These are phyloP conservation scores for Lobophora halterata DNA, from an alignment of 2,888 invertebrate species.

Conservation along the genomic window DNA sequence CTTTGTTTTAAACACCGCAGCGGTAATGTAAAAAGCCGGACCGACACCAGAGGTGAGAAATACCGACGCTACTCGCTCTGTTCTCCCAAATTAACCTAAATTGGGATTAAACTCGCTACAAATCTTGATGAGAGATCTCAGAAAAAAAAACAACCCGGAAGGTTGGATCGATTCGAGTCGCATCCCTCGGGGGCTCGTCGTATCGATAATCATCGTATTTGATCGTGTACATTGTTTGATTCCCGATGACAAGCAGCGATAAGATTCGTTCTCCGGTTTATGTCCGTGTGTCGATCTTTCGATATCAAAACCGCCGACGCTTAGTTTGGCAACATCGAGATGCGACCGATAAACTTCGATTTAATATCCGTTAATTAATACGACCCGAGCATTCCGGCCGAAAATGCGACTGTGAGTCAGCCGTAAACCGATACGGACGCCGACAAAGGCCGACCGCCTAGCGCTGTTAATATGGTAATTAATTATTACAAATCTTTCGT, in stretches of 20 bases:
- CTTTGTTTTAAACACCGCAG: constrained; percentile 74
- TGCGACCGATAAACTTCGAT: constrained; percentile 76
- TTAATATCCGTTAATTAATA: constrained; percentile 80
- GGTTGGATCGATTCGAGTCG: constrained; percentile 35
- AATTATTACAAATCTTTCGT: constrained; percentile 74
- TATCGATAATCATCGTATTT: constrained; percentile 67
- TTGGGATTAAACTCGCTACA: constrained; percentile 48
- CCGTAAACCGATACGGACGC: constrained; percentile 65
- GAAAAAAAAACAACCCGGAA: constrained; percentile 39
- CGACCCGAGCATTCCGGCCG: constrained; percentile 71
- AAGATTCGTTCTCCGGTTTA: constrained; percentile 60
- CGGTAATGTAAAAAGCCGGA: constrained; percentile 66
- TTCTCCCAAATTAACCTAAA: constrained; percentile 59
- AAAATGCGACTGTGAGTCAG: constrained; percentile 73
- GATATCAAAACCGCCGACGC: constrained; percentile 68
- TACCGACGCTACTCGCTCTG: constrained; percentile 57
- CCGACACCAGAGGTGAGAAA: constrained; percentile 75
- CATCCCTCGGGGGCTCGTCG: constrained; percentile 48
- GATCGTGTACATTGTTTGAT: constrained; percentile 75
- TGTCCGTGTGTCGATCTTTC: constrained; percentile 52
- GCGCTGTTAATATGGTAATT: constrained; percentile 77
- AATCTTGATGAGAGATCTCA: constrained; percentile 46
- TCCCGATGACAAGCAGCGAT: constrained; percentile 72
- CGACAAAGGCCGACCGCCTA: constrained; percentile 72
- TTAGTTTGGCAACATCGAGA: constrained; percentile 77